A percentile compares a stretch with the other conserved stretches of the same genome.
Conservation (phyloP, 2,888 invertebrate species). For the Caenorhabditis wallacei region DNA sequence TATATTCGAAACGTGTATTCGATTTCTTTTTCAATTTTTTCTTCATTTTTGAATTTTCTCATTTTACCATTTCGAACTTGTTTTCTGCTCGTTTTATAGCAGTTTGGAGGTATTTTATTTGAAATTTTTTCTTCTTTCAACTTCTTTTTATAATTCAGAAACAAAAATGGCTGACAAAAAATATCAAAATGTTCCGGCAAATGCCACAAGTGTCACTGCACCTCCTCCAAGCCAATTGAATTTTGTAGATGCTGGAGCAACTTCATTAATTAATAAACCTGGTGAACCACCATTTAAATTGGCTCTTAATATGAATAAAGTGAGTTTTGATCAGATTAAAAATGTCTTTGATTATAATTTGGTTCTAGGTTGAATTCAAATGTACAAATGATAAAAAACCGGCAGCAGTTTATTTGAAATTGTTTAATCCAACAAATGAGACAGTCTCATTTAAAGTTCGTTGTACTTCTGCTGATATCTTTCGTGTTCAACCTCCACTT, state of each 20-base stretch:
- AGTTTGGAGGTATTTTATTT: slow-evolving; percentile 15
- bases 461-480: slow-evolving; percentile 63
- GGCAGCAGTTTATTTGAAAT: slow-evolving; percentile 26
- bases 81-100: slow-evolving; percentile 35
- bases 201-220: slow-evolving; percentile 10
- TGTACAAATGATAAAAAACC: slow-evolving; percentile 51
- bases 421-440: slow-evolving; percentile 42
- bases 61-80: slow-evolving; percentile 6
- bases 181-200: slow-evolving; percentile 7
- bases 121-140: background rate
- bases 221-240: background rate
- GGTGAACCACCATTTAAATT: slow-evolving; percentile 45
- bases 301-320: slow-evolving; percentile 29
- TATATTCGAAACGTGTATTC: background rate
- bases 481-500: slow-evolving; percentile 62
- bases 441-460: slow-evolving; percentile 48
- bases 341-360: background rate
- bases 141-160: background rate
- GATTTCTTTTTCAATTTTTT: background rate
- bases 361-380: slow-evolving; percentile 51
- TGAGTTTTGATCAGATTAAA: no score
- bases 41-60: background rate
- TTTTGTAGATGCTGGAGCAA: slow-evolving; percentile 45
- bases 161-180: slow-evolving; percentile 30
- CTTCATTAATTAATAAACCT: slow-evolving; percentile 34